Evolutionary conservation across 1,140 invertebrate genomes (phyloP).

Genomic region (Calephelis virginiensis): DNA sequence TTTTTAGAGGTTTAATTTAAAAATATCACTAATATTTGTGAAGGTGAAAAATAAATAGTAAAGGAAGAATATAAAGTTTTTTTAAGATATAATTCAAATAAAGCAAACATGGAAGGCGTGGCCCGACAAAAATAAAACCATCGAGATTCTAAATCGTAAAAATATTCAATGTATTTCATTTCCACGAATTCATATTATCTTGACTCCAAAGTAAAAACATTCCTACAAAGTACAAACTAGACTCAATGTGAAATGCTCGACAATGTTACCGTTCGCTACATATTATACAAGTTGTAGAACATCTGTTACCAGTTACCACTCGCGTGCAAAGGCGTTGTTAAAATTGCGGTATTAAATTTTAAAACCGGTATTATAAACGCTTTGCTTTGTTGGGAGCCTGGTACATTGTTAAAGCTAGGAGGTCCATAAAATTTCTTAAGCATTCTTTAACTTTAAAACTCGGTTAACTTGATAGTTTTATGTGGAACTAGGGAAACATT

Average conservation of each 20-base stretch:
- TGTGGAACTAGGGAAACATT: not conserved
- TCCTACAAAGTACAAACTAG: too few relatives aligned
- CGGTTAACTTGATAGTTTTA: slow-evolving; percentile 16
- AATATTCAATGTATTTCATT: too few relatives aligned
- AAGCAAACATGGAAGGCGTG: too few relatives aligned
- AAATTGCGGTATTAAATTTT: slow-evolving; percentile 66
- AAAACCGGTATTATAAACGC: slow-evolving; percentile 56
- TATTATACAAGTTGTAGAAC: slow-evolving; percentile 17
- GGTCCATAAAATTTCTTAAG: slow-evolving; percentile 12
- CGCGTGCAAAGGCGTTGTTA: slow-evolving; percentile 23
- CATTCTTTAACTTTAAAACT: slow-evolving; percentile 16
- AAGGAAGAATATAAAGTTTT: too few relatives aligned
- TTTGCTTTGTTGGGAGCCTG: slow-evolving; percentile 24
- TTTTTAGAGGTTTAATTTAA: too few relatives aligned
- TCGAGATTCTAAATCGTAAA: too few relatives aligned
- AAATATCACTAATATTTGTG: too few relatives aligned
- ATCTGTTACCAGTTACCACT: slow-evolving; percentile 17
- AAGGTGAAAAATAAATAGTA: too few relatives aligned
- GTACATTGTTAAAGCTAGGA: slow-evolving; percentile 32
- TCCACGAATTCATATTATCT: too few relatives aligned
- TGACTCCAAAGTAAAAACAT: too few relatives aligned
- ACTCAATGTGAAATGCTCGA: slow-evolving; percentile 7
- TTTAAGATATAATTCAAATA: too few relatives aligned
- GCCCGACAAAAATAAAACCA: too few relatives aligned
- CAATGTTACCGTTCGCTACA: slow-evolving; percentile 10